Conservation (phyloP, 1,140 invertebrate species). For the Uloborus diversus region DNA sequence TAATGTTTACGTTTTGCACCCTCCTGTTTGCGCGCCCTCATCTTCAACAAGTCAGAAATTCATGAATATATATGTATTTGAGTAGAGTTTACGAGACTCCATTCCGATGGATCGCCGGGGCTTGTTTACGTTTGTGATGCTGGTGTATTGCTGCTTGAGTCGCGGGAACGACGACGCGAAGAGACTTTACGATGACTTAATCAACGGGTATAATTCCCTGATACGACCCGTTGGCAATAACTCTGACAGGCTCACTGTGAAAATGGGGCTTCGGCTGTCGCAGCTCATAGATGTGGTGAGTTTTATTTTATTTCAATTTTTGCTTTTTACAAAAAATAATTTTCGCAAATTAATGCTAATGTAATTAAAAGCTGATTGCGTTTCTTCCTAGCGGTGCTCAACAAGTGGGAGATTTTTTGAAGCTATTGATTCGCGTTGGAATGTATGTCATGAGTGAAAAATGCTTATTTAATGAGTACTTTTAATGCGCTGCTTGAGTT, state of each 20-base stretch:
- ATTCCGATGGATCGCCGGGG: too few relatives aligned
- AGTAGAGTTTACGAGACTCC: too few relatives aligned
- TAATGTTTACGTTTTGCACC: too few relatives aligned
- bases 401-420: too few relatives aligned
- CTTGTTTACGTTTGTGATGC: constrained; percentile 12
- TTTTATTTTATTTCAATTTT: constrained; percentile 44
- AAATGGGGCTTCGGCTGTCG: constrained; percentile 93
- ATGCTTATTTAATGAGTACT: too few relatives aligned
- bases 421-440: too few relatives aligned
- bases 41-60: too few relatives aligned
- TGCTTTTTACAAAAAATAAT: neutral
- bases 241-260: constrained; percentile 93
- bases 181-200: constrained; percentile 91
- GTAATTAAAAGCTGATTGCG: neutral
- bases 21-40: too few relatives aligned
- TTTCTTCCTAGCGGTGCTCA: too few relatives aligned
- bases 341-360: neutral
- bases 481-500: too few relatives aligned
- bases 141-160: neutral
- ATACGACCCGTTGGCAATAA: constrained; percentile 96
- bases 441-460: too few relatives aligned
- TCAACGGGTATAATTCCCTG: constrained; percentile 97
- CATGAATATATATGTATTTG: too few relatives aligned
- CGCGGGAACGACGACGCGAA: constrained; percentile 78
- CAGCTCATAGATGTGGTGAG: constrained; percentile 99